Conservation (phyloP, 2,797 vertebrate species). For the Falco concolor region DNA sequence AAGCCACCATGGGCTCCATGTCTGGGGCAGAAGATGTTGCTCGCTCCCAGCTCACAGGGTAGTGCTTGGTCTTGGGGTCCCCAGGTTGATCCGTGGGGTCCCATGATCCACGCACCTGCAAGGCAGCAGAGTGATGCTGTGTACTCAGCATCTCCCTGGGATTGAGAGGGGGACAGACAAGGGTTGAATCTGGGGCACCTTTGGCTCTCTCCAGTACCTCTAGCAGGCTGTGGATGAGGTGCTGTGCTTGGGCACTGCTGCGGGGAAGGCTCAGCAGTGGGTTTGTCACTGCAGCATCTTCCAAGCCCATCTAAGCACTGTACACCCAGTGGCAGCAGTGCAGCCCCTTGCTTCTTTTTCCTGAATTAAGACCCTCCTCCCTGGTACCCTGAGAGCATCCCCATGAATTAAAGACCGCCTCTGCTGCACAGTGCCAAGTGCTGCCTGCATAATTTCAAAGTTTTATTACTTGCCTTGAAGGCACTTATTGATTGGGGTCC, state of each 20-base stretch:
- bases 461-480: conserved; percentile 33
- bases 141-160: neutral
- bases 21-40: neutral
- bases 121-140: neutral
- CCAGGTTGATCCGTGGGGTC: neutral
- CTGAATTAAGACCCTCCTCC: neutral
- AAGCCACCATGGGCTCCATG: neutral
- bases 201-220: neutral
- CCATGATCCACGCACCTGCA: fast-evolving
- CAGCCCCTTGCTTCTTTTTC: neutral
- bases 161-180: neutral
- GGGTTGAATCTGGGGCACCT: neutral
- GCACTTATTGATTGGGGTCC: conserved; percentile 26
- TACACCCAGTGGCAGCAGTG: fast-evolving
- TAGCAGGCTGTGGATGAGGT: neutral
- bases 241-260: neutral
- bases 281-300: neutral
- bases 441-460: conserved; percentile 23
- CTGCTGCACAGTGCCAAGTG: fast-evolving
- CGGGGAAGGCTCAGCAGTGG: neutral
- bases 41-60: neutral
- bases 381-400: neutral
- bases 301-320: neutral
- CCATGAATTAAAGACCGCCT: neutral
- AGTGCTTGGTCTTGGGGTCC: neutral